Base-by-base conservation (phyloP, 2,888 invertebrate species). In the Chrysodeixis includens region DNA sequence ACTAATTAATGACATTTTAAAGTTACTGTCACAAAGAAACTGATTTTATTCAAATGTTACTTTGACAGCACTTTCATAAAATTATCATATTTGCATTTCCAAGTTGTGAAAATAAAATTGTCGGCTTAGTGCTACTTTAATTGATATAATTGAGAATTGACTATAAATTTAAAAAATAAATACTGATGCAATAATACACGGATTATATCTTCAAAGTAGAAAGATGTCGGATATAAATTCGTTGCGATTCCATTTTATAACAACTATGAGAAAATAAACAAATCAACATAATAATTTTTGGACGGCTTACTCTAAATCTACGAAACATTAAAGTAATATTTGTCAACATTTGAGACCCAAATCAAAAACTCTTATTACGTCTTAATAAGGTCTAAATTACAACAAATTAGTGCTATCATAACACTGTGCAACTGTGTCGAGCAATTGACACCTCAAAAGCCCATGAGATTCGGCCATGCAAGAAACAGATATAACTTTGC, bases 361-460 rank as follows among this genome's bases (percentile, higher is more conserved):
- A 68, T 60, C 44, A 49, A 64, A 18, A 56, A 64, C 52, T 55
- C 62, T 73, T 83, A 79, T 44, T 10, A 1, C 30, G 26, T 44
- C 0, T 1, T 0, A n/a, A 30, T 76, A 86, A 70, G 66, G 76
- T 69, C 60, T 30, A 79, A 65, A 69, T 79, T 82, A 53, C 66
- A 52, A 61, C 64, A 14, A 69, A 62, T 69, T 22, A 77, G 67
- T 62, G 40, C 58, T 71, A 76, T 76, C 73, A 69, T 68, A 78
- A 76, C 75, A 72, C 18, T 68, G 44, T 66, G 81, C 80, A 87
- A 83, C 80, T 82, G 84, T 85, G 88, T 83, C 82, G 79, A 86
- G 83, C 85, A 85, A 87, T 89, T 88, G 89, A 89, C 89, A 89
- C 86, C 82, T 86, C 81, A 71, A 83, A 83, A 81, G 81, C 84